Evolutionary conservation across 2,113 vertebrate species (phyloP).

Genomic region (Etheostoma cragini): DNA sequence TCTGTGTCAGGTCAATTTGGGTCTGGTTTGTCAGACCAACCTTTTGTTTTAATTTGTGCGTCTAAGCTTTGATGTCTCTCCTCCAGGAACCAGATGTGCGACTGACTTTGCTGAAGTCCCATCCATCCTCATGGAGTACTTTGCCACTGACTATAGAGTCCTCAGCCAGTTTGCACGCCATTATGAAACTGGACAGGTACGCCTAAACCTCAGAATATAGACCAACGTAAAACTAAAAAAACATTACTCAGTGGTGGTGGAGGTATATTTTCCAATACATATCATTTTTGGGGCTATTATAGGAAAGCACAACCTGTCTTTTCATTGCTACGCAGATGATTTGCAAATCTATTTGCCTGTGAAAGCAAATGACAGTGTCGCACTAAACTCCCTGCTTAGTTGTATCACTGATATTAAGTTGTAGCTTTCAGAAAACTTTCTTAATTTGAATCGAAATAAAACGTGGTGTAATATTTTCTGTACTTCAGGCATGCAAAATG

Average conservation of each 20-base stretch:
- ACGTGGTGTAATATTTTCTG: too few relatives aligned
- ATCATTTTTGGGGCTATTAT: too few relatives aligned
- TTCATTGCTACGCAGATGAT: too few relatives aligned
- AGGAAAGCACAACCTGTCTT: too few relatives aligned
- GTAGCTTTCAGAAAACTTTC: too few relatives aligned
- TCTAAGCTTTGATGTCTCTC: conserved; percentile 35
- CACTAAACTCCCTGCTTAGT: too few relatives aligned
- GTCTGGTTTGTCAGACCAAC: not conserved
- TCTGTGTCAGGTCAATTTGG: not conserved
- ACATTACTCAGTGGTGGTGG: not conserved
- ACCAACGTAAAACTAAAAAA: not conserved
- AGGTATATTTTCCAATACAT: not conserved
- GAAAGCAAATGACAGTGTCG: too few relatives aligned
- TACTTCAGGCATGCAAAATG: too few relatives aligned
- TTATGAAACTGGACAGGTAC: conserved; percentile 96
- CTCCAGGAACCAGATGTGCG: conserved; percentile 94
- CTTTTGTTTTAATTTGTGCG: not conserved
- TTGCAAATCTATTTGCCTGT: too few relatives aligned
- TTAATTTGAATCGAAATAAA: too few relatives aligned
- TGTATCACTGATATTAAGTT: too few relatives aligned
- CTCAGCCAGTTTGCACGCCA: conserved; percentile 96
- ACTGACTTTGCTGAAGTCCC: conserved; percentile 99
- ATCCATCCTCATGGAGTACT: conserved; percentile 98
- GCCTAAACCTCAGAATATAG: not conserved
- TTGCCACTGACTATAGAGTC: conserved; percentile 95